A percentile compares a stretch with the other conserved stretches of the same genome.
phyloP scores from a whole-genome alignment of 2,113 vertebrate species.

The Actinemys pallida region DNA sequence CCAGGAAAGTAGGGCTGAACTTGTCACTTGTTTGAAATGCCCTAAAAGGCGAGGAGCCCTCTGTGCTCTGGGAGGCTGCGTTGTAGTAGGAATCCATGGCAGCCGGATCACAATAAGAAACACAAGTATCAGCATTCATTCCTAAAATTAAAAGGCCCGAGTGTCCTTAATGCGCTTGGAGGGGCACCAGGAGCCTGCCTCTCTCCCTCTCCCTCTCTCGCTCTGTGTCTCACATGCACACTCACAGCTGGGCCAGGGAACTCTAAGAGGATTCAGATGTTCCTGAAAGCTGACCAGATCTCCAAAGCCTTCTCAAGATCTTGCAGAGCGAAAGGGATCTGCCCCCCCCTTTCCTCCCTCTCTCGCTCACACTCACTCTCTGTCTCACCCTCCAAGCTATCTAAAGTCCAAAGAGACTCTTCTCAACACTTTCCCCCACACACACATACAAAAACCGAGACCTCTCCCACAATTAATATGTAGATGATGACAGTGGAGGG shows the following conservation, averaged over 20 bases:
- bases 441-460: constrained; percentile 6
- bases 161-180: constrained; percentile 77
- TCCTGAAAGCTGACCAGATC: constrained; percentile 89
- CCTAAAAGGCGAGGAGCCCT: constrained; percentile 94
- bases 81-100: constrained; percentile 99
- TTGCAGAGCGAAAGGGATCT: constrained; percentile 78
- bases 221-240: constrained; percentile 69
- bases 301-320: constrained; percentile 85
- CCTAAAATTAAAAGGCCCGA: constrained; percentile 86
- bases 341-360: constrained; percentile 54
- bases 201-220: constrained; percentile 53
- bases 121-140: constrained; percentile 96
- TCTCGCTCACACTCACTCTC: neutral
- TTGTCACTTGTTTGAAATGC: constrained; percentile 93
- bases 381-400: constrained; percentile 63
- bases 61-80: constrained; percentile 89
- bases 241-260: constrained; percentile 82
- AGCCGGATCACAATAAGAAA: constrained; percentile 96
- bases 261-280: constrained; percentile 93
- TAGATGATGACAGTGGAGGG: constrained; percentile 83
- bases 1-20: constrained; percentile 93
- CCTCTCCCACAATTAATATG: constrained; percentile 83
- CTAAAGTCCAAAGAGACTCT: neutral
- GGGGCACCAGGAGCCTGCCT: constrained; percentile 74
- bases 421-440: neutral